phyloP scores from a whole-genome alignment of 2,888 invertebrate species.

The Andrena chrysosceles region DNA sequence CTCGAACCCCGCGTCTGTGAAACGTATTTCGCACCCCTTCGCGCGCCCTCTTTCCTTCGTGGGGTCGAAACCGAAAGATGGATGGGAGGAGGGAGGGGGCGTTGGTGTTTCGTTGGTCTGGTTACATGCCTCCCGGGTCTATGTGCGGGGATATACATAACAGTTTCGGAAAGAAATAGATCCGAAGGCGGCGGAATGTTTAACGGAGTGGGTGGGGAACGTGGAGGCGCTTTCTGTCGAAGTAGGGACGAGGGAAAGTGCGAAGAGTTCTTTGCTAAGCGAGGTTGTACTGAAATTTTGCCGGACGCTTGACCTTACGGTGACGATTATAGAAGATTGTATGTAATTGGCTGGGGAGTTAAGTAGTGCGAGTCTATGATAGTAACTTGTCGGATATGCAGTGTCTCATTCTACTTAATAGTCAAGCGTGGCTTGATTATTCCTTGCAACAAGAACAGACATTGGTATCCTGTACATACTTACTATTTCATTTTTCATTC shows the following conservation, averaged over 20 bases:
- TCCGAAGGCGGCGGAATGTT: conserved; percentile 46
- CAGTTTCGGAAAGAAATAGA: conserved; percentile 59
- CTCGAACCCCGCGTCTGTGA: conserved; percentile 51
- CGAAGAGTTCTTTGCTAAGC: conserved; percentile 34
- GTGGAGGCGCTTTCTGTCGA: conserved; percentile 36
- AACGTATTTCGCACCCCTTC: conserved; percentile 66
- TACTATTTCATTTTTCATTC: too few relatives aligned
- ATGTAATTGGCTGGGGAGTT: background rate
- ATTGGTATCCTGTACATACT: too few relatives aligned
- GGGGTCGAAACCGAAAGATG: conserved; percentile 50
- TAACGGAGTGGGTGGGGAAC: conserved; percentile 55
- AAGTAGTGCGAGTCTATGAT: too few relatives aligned
- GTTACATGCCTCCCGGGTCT: conserved; percentile 46
- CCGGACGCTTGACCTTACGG: conserved; percentile 16
- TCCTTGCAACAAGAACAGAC: too few relatives aligned
- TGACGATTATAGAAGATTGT: conserved; percentile 10
- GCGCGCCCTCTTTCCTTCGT: conserved; percentile 10
- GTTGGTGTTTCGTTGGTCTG: conserved; percentile 55
- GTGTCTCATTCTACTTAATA: too few relatives aligned
- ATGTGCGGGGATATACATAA: conserved; percentile 49
- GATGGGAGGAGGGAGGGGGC: conserved; percentile 31
- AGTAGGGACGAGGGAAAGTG: conserved; percentile 1
- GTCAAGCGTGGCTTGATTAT: too few relatives aligned
- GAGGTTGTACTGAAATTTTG: conserved; percentile 44
- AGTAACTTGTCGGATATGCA: too few relatives aligned